Evolutionary conservation across 2,797 vertebrate genomes (phyloP), one percentile per base, ranked within the genome.

Genomic region (Rhabdophis nuchalis): DNA sequence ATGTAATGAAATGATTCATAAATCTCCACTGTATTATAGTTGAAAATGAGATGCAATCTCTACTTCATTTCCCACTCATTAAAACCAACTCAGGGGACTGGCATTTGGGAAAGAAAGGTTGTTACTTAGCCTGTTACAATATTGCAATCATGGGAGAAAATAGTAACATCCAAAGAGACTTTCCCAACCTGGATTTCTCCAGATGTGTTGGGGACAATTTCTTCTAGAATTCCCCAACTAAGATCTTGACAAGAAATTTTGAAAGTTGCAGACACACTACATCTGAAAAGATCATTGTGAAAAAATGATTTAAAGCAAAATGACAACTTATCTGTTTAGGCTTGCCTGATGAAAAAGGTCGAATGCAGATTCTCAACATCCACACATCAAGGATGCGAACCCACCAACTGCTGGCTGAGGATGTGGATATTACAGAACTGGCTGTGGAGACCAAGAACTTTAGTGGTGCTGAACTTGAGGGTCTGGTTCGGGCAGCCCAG

Each of bases 381-480:
- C 99, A 99, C 97, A 99, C 98, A 0, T 96, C 98, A 0, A 98
- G 98, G 96, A 99, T 99, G 99, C 97, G 98, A 91, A 98, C 98
- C 36, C 96, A 98, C 92, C 97, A 98, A 14, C 97, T 99, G 96
- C 96, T 99, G 94, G 94, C 97, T 2, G 0, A 50, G 0, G 98
- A 99, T 0, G 98, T 99, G 50, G 97, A 99, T 91, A 85, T 99
- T 25, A 95, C 96, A 14, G 99, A 99, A 91, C 97, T 99, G 90
- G 98, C 99, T 0, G 93, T 96, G 3, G 98, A 99, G 95, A 99
- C 99, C 1, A 99, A 99, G 95, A 99, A 99, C 96, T 99, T 98
- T 97, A 99, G 99, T 52, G 99, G 99, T 0, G 99, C 99, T 0
- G 99, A 99, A 90, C 96, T 99, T 94, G 99, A 99, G 94, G 99